Evolutionary conservation across 2,797 vertebrate genomes (phyloP).

Genomic region (Falco novaeseelandiae): DNA sequence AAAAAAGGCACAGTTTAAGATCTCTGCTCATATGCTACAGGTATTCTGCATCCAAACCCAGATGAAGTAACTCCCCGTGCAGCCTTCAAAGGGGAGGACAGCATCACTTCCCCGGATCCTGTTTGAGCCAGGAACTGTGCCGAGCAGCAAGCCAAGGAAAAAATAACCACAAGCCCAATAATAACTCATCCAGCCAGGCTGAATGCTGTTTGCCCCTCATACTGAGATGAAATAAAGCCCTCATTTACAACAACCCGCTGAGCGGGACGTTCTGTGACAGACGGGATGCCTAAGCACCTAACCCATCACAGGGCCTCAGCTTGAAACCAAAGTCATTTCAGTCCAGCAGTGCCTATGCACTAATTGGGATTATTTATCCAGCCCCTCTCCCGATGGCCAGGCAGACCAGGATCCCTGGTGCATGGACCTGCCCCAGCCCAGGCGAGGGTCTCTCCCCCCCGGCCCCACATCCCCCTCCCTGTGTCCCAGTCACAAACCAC

Average conservation of each 20-base stretch:
- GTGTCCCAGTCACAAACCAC: neutral
- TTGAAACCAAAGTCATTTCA: neutral
- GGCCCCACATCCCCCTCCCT: neutral
- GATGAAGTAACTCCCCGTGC: neutral
- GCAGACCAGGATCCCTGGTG: fast-evolving
- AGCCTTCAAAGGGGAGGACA: neutral
- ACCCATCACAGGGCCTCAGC: neutral
- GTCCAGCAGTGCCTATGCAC: fast-evolving
- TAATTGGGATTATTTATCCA: neutral
- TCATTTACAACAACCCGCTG: neutral
- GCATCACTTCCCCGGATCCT: fast-evolving
- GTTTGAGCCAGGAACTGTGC: neutral
- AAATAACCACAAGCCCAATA: neutral
- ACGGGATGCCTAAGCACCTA: neutral
- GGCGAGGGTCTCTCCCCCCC: neutral
- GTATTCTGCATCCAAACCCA: neutral
- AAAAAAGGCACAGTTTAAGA: neutral
- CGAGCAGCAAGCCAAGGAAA: neutral
- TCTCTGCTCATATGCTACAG: neutral
- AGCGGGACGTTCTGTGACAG: neutral
- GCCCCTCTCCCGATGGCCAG: fast-evolving
- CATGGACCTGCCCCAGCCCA: neutral
- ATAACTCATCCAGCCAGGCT: neutral
- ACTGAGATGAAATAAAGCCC: neutral
- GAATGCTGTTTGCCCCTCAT: neutral